Conservation (phyloP, 2,888 invertebrate species). For the Ganaspis brasiliensis region DNA sequence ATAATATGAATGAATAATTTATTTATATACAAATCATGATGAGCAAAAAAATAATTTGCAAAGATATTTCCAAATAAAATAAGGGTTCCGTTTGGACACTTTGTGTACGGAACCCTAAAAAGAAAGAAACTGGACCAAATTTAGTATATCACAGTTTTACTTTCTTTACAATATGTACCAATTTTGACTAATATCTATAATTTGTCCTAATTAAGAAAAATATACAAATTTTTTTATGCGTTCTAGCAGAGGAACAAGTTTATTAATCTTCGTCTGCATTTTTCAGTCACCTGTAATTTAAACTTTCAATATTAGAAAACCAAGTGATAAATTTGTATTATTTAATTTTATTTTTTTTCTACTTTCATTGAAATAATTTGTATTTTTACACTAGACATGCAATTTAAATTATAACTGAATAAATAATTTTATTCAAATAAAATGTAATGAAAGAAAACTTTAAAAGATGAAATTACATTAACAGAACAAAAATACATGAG, state of each 20-base stretch:
- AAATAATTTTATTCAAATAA: too few relatives aligned
- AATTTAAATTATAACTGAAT: too few relatives aligned
- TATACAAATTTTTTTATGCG: not conserved
- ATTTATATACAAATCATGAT: not conserved
- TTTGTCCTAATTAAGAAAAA: not conserved
- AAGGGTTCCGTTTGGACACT: too few relatives aligned
- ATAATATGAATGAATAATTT: conserved; percentile 38
- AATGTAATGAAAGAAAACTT: too few relatives aligned
- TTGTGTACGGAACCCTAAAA: too few relatives aligned
- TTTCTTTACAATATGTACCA: conserved; percentile 5
- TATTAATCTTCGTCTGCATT: conserved; percentile 36
- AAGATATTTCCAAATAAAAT: conserved; percentile 19
- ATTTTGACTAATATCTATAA: conserved; percentile 12
- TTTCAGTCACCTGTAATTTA: conserved; percentile 15
- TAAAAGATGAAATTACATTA: too few relatives aligned
- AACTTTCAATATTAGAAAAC: conserved; percentile 11
- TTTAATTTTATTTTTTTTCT: too few relatives aligned
- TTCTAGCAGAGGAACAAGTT: conserved; percentile 2
- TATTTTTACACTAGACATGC: too few relatives aligned
- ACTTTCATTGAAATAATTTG: too few relatives aligned
- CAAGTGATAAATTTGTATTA: too few relatives aligned
- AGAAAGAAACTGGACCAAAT: conserved; percentile 10
- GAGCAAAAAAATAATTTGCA: conserved; percentile 8
- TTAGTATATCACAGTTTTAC: conserved; percentile 11
- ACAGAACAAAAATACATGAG: too few relatives aligned